phyloP scores from a whole-genome alignment of 2,797 vertebrate genomes.

The Molossus alvarezi region DNA sequence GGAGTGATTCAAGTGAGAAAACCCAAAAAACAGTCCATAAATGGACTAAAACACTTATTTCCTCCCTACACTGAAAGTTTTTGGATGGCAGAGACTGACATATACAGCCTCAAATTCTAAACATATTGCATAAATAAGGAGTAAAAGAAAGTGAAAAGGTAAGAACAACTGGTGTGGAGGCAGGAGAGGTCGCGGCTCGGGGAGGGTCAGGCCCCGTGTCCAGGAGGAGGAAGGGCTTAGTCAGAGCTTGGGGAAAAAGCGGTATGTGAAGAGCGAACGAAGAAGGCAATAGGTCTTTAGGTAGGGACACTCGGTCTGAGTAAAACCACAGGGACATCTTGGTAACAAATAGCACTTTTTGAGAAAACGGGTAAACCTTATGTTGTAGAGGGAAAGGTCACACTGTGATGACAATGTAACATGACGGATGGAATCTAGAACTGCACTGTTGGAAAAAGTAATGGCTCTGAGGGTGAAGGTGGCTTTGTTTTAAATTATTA shows the following conservation, averaged over 20 bases:
- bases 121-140: background rate
- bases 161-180: background rate
- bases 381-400: background rate
- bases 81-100: background rate
- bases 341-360: background rate
- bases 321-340: background rate
- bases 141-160: background rate
- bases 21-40: background rate
- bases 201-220: background rate
- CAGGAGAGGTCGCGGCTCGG: background rate
- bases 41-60: background rate
- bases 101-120: background rate
- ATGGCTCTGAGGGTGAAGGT: background rate
- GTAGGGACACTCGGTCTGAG: background rate
- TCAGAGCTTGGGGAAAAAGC: background rate
- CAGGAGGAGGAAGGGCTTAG: background rate
- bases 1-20: background rate
- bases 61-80: background rate
- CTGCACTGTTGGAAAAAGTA: background rate
- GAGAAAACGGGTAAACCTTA: background rate
- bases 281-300: background rate
- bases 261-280: background rate
- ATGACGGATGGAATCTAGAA: background rate
- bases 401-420: background rate
- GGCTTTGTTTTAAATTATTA: background rate